Evolutionary conservation across 2,888 invertebrate species (phyloP), one percentile per base, ranked within the genome.

Genomic region (Chrysolina americana): DNA sequence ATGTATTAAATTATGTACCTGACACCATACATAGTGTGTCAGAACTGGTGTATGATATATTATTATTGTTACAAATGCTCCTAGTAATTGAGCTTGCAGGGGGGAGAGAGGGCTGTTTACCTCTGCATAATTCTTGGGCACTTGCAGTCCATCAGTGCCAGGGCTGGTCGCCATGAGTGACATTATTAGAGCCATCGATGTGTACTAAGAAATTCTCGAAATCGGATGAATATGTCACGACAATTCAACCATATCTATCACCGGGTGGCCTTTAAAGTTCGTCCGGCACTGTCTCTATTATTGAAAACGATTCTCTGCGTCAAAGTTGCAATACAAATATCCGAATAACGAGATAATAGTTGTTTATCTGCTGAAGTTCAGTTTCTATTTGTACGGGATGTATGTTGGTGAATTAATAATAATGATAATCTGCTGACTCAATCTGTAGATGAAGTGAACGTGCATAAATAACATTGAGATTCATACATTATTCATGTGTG

Each of bases 261-360:
- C 9, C 9, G 11, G 44, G 9, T 44, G 8, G 13, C 13, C 11
- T 13, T 13, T 44, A 2, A 44, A 11, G 8, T 5, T 13, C 44
- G 44, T 44, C 44, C 44, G 44, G 13, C 44, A 9, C 44, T 44
- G 44, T 44, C 13, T 44, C 44, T 9, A 28, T 28, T 28, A 2
- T 28, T 28, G 5, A 28, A 28, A 28, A 44, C 2, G 8, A 44
- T 44, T 44, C 44, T 44, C 44, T 44, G 8, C 44, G 44, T 44
- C 44, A 44, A 21, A 50, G 17, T 21, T 50, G 50, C 50, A 19
- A 50, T 50, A 50, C 50, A 50, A 50, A 50, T 50, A 50, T 19
- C 19, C 19, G 17, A 50, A 50, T 50, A 50, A 50, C 19, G 9
- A 50, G 50, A 50, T 50, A 50, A 50, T 21, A 11, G 21, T 19